These are phyloP conservation scores for Turdus rufiventris DNA, from an alignment of 2,113 vertebrate genomes.

Conservation along the genomic window DNA sequence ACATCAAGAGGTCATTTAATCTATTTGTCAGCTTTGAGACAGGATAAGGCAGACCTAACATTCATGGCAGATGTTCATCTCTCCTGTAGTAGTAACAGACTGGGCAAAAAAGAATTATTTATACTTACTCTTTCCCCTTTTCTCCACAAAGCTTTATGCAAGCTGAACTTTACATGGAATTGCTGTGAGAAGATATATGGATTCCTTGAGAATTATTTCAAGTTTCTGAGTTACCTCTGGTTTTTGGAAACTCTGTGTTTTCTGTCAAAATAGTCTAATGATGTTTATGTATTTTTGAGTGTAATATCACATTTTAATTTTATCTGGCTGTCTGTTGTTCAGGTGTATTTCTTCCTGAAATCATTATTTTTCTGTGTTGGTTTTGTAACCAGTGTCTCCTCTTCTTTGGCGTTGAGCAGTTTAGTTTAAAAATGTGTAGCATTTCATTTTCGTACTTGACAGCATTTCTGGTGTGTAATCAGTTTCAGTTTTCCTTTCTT, in stretches of 20 bases:
- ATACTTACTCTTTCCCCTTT: not conserved
- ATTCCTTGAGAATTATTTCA: not conserved
- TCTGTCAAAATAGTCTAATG: not conserved
- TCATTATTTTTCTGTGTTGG: not conserved
- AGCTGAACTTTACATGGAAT: not conserved
- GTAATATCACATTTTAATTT: not conserved
- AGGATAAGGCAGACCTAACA: not conserved
- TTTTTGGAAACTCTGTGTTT: not conserved
- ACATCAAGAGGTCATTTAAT: constrained; percentile 11
- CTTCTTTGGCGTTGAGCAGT: not conserved
- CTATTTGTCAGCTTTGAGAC: not conserved
- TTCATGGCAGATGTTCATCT: not conserved
- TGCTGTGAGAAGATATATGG: not conserved
- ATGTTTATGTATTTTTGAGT: not conserved
- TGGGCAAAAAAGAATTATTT: not conserved
- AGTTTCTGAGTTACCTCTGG: not conserved
- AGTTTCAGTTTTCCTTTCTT: constrained; percentile 1
- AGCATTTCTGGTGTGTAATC: not conserved
- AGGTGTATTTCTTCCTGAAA: not conserved
- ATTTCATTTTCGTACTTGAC: not conserved
- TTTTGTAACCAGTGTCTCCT: not conserved
- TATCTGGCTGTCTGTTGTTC: not conserved
- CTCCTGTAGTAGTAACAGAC: not conserved
- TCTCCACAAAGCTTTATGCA: not conserved
- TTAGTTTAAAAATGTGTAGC: not conserved